phyloP scores from a whole-genome alignment of 2,797 vertebrate species.

The Artibeus lituratus region DNA sequence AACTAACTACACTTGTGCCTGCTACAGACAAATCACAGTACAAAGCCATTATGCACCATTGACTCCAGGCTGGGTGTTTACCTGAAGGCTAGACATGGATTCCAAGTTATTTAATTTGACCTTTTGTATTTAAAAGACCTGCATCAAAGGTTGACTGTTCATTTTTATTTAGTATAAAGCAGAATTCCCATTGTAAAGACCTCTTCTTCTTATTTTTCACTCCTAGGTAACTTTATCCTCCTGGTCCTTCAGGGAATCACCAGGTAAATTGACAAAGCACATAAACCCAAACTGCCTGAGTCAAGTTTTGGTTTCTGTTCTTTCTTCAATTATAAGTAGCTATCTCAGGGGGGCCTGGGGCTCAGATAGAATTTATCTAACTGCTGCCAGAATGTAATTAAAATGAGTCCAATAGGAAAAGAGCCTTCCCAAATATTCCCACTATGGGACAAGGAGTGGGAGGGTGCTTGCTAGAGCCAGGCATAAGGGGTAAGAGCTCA shows the following conservation, averaged over 20 bases:
- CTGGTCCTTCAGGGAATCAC: neutral
- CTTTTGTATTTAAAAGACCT: conserved; percentile 30
- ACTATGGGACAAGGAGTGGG: neutral
- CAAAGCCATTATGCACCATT: neutral
- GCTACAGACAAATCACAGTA: neutral
- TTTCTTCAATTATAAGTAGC: conserved; percentile 69
- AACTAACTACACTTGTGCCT: neutral
- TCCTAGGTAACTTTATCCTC: conserved; percentile 53
- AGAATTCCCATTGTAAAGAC: neutral
- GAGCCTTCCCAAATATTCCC: conserved; percentile 58
- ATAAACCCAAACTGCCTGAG: conserved; percentile 57
- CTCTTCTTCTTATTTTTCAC: conserved; percentile 23
- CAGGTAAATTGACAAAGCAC: conserved; percentile 63
- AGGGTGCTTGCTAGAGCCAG: neutral
- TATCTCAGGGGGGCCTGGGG: conserved; percentile 42
- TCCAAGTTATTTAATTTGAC: conserved; percentile 19
- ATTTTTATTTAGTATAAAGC: conserved; percentile 48
- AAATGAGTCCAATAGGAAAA: conserved; percentile 71
- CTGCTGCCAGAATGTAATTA: conserved; percentile 71
- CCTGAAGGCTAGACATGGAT: neutral
- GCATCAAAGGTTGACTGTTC: neutral
- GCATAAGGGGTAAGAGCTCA: neutral
- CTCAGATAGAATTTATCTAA: conserved; percentile 74
- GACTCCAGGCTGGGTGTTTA: neutral
- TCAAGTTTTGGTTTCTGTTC: conserved; percentile 65